Conservation (phyloP, 2,113 vertebrate species). For the Petromus typicus region DNA sequence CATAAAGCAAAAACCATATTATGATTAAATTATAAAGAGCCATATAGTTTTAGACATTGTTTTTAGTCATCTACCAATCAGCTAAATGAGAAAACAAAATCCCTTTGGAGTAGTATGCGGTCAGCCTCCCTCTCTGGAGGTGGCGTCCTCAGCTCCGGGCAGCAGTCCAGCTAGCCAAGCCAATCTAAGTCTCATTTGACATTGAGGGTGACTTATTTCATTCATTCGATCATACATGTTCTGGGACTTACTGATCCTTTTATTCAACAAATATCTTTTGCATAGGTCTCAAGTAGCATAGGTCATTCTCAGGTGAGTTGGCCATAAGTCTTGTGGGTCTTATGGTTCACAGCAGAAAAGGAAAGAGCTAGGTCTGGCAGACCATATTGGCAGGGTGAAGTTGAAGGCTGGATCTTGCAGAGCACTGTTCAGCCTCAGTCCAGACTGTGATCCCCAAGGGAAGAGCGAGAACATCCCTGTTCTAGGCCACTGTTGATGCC, state of each 20-base stretch:
- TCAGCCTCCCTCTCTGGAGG: background rate
- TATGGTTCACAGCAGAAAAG: background rate
- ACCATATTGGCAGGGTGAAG: background rate
- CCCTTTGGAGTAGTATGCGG: background rate
- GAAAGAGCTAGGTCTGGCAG: background rate
- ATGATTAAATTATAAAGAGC: constrained; percentile 57
- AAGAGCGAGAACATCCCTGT: background rate
- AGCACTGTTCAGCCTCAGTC: background rate
- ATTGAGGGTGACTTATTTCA: background rate
- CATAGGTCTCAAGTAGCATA: background rate
- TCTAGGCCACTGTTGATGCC: background rate
- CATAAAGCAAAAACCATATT: constrained; percentile 2
- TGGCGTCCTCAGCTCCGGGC: background rate
- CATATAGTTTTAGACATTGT: background rate
- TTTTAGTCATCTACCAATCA: constrained; percentile 51
- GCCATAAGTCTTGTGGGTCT: background rate
- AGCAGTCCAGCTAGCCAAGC: background rate
- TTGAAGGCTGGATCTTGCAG: background rate
- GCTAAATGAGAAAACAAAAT: background rate
- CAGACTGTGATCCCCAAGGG: background rate
- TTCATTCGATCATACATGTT: constrained; percentile 22
- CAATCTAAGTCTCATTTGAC: background rate
- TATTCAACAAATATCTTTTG: background rate
- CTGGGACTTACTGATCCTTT: background rate
- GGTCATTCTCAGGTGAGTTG: background rate